Percentiles rank a stretch among this genome's conserved stretches.
Evolutionary conservation across 2,888 invertebrate genomes (phyloP).

Genomic region (Merodon equestris): DNA sequence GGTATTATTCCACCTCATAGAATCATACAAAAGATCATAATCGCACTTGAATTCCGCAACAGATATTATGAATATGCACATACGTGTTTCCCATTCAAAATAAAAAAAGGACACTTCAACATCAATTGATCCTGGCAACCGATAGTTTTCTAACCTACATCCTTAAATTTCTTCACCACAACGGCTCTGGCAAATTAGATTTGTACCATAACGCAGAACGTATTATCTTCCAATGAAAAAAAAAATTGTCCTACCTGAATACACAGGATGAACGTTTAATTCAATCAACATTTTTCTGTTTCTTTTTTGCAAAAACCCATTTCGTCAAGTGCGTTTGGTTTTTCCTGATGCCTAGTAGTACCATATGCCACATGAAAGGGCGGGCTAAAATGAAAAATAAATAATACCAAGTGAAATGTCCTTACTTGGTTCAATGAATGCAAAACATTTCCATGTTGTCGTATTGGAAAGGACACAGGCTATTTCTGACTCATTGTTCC

Average conservation of each 20-base stretch:
- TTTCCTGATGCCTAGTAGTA: constrained; percentile 19
- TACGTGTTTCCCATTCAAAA: not conserved
- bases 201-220: constrained; percentile 1
- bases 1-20: too few relatives aligned
- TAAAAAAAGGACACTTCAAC: not conserved
- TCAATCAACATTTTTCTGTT: constrained; percentile 49
- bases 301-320: constrained; percentile 60
- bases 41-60: constrained; percentile 4
- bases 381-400: constrained; percentile 47
- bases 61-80: too few relatives aligned
- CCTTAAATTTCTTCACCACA: constrained; percentile 46
- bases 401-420: constrained; percentile 56
- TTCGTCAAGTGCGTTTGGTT: constrained; percentile 62
- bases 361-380: constrained; percentile 36
- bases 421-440: constrained; percentile 25
- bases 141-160: constrained; percentile 19
- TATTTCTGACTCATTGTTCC: constrained; percentile 19
- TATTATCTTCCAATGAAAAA: not conserved
- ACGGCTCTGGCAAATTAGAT: constrained; percentile 51
- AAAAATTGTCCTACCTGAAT: constrained; percentile 40
- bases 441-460: constrained; percentile 57
- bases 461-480: constrained; percentile 47
- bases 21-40: constrained; percentile 27
- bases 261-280: constrained; percentile 40
- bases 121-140: not conserved